Base-by-base conservation (phyloP, 2,888 invertebrate genomes). In the Apamea sordens region DNA sequence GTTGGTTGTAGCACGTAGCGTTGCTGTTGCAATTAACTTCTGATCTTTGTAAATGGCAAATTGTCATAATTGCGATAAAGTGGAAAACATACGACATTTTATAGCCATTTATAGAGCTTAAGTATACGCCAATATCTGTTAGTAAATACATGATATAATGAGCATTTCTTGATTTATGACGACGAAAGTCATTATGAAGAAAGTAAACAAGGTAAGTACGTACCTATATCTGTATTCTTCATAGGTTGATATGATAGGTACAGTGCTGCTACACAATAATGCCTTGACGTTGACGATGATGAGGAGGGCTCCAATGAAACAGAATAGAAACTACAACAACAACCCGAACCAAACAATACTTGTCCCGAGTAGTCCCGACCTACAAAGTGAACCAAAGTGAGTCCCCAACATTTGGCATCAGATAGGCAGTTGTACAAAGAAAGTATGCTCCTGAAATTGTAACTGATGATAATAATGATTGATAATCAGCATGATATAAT, bases 11-110 rank as follows among this genome's bases (percentile, higher is more conserved):
- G 61, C 59, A 74, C 56, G 18, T 36, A 63, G 13, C 70, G 7
- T 70, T 64, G n/a, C 63, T 56, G 36, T 59, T n/a, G 65, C 70
- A 78, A 78, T 78, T 77, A 87, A 77, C 81, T 76, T 70, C 71
- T 86, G 82, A 83, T 80, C 88, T 86, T 56, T 13, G 76, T 56
- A 70, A 79, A 87, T 76, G 64, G 75, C 53, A 77, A 85, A 85
- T 85, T 83, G 83, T 63, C 71, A 77, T 88, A 83, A 85, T 85
- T 80, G 65, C 70, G n/a, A 79, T 74, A 71, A 71, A 80, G 64
- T 65, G 50, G 78, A 65, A 85, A 85, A 85, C 59, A 68, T 18
- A 71, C 59, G 41, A 76, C 56, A 68, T 68, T 68, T 56, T 53
- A 64, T 32, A 70, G 28, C 44, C 47, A 41, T 73, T 70, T 73